phyloP scores from a whole-genome alignment of 2,888 invertebrate genomes.

The Lithophane ornitopus region DNA sequence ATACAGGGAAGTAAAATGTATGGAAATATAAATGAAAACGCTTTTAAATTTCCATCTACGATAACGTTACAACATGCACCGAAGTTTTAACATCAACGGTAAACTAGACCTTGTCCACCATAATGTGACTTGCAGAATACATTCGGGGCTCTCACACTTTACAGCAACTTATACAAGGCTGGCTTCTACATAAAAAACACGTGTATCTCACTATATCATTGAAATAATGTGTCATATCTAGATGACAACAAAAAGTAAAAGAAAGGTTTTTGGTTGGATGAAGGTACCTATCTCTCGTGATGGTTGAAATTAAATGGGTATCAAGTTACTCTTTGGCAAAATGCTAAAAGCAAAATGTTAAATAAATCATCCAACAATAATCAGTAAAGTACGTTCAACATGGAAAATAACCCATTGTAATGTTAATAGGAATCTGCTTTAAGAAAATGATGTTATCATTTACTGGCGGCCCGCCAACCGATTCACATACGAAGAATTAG shows the following conservation, averaged over 20 bases:
- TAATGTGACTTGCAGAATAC: not conserved
- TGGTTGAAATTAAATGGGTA: not conserved
- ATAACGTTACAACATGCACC: no score
- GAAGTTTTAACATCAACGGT: no score
- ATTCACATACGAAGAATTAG: constrained; percentile 18
- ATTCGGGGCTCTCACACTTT: no score
- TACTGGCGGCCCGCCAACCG: constrained; percentile 26
- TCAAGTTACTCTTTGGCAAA: not conserved
- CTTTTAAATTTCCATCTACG: no score
- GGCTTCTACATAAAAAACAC: not conserved
- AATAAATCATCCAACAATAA: constrained; percentile 17
- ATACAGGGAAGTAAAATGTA: not conserved
- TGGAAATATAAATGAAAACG: not conserved
- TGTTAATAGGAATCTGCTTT: constrained; percentile 16
- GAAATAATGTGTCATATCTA: not conserved
- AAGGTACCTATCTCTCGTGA: not conserved
- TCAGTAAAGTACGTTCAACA: constrained; percentile 7
- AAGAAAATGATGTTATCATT: constrained; percentile 35
- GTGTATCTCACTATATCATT: not conserved
- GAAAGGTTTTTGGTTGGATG: not conserved
- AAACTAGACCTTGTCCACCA: no score
- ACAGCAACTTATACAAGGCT: not conserved
- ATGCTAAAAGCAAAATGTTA: not conserved
- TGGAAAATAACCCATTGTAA: constrained; percentile 16
- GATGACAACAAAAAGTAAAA: not conserved